Evolutionary conservation across 64 coral and sea anemone genomes (phyloP).

Genomic region (Dendronephthya gigantea): DNA sequence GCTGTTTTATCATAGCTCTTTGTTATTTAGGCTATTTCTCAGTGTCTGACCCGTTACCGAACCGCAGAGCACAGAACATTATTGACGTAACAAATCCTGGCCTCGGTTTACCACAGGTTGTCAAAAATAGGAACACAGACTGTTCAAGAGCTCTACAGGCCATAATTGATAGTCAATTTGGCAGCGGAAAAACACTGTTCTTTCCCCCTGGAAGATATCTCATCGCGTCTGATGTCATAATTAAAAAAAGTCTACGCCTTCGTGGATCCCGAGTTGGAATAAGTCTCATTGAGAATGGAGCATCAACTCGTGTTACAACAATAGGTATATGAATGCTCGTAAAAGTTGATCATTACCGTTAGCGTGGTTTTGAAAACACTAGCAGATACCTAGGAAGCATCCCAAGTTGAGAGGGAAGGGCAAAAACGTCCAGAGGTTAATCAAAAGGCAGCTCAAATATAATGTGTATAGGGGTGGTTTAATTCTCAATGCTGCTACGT

Average conservation of each 20-base stretch:
- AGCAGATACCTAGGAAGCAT: too few species aligned
- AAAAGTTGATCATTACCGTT: too few species aligned
- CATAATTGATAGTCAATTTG: not conserved
- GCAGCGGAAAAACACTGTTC: not conserved
- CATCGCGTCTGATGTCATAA: not conserved
- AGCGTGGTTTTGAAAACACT: too few species aligned
- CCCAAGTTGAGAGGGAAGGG: too few species aligned
- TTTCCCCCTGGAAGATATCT: constrained; percentile 33
- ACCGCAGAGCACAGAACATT: not conserved
- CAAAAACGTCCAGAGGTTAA: too few species aligned
- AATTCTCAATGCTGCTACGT: too few species aligned
- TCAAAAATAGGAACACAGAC: constrained; percentile 20
- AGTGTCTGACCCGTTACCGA: not conserved
- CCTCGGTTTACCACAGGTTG: not conserved
- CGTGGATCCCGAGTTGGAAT: constrained; percentile 19
- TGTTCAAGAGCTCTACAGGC: constrained; percentile 12
- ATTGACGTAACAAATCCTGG: constrained; percentile 21
- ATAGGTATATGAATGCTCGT: not conserved
- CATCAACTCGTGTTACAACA: not conserved
- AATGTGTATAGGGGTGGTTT: too few species aligned
- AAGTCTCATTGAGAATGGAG: not conserved
- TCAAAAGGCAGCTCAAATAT: too few species aligned
- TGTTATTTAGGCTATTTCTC: constrained; percentile 13
- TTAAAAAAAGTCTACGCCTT: not conserved
- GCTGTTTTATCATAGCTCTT: too few species aligned